These are phyloP conservation scores for Seriola aureovittata DNA, from an alignment of 2,113 vertebrate genomes.

Conservation along the genomic window DNA sequence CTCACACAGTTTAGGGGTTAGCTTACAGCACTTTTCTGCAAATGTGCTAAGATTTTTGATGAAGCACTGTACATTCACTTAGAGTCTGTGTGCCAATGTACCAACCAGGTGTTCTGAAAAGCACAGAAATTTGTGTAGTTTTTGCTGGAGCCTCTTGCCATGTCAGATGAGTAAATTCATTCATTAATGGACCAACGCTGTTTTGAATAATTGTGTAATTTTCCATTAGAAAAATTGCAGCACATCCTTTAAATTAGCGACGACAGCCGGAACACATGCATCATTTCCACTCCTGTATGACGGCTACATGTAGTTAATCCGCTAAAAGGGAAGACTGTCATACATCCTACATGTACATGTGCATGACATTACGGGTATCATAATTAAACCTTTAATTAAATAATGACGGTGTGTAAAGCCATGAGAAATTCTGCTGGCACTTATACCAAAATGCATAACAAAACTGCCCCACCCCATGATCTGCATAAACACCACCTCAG, in stretches of 20 bases:
- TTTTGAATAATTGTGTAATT: slow-evolving; percentile 25
- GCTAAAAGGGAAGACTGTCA: not conserved
- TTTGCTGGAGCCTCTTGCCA: not conserved
- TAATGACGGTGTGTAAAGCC: not conserved
- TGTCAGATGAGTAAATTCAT: not conserved
- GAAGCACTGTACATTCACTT: not conserved
- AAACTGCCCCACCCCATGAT: not conserved
- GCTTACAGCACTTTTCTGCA: too few species aligned
- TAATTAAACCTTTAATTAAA: not conserved
- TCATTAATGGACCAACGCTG: not conserved
- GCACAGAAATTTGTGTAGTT: not conserved
- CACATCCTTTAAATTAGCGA: slow-evolving; percentile 17
- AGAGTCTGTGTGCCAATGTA: not conserved
- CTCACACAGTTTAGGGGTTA: not conserved
- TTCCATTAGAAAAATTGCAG: slow-evolving; percentile 12
- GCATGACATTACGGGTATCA: not conserved
- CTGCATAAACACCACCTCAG: slow-evolving; percentile 17
- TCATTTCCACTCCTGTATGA: not conserved
- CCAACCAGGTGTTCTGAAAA: not conserved
- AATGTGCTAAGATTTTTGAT: not conserved
- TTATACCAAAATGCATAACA: not conserved
- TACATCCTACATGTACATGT: not conserved
- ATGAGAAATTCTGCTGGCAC: not conserved
- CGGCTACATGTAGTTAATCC: not conserved
- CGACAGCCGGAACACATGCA: not conserved